Evolutionary conservation across 2,888 invertebrate genomes (phyloP), one percentile per base, ranked within the genome.

Genomic region (Tryphoninae sp.): DNA sequence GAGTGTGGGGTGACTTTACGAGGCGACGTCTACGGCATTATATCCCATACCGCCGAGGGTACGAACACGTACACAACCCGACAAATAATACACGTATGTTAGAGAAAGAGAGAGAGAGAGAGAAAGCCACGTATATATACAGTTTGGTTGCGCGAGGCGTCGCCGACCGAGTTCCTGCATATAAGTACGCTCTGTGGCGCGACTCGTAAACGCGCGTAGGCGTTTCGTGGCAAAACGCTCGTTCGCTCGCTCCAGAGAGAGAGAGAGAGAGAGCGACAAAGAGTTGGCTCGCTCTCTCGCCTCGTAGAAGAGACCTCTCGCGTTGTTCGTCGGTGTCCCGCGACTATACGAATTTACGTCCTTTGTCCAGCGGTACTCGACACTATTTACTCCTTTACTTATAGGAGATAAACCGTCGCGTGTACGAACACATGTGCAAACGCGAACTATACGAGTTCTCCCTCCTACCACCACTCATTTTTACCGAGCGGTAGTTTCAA

Each of bases 341-440:
- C 84, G 86, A 85, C 82, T 55, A 33, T 84, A 84, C 88, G 87
- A 88, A 88, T 89, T 88, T 89, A 88, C 87, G 87, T 85, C 86
- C 86, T 88, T 88, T 89, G 89, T 88, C 85, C 85, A 84, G 81
- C 78, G 45, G 22, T 53, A 85, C 87, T 87, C 88, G 85, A 80
- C 87, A 83, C 86, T 86, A 86, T 86, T 85, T 86, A 82, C 78
- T 84, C 55, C 19, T 53, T 62, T 62, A 72, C 42, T 49, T 64
- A 53, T 62, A 67, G 49, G 33, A 40, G 72, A 58, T 59, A 71
- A 71, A 71, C 49, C 58, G 22, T 59, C 65, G 69, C 40, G 45
- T 45, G 45, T 13, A 26, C 74, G 49, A 75, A 58, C 58, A 59
- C 71, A 42, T 13, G 62, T 23, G 65, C 58, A 33, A 64, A 64